Percentiles rank a stretch among this genome's conserved stretches.
phyloP scores from a whole-genome alignment of 2,888 invertebrate genomes.

The Lottia gigantea region DNA sequence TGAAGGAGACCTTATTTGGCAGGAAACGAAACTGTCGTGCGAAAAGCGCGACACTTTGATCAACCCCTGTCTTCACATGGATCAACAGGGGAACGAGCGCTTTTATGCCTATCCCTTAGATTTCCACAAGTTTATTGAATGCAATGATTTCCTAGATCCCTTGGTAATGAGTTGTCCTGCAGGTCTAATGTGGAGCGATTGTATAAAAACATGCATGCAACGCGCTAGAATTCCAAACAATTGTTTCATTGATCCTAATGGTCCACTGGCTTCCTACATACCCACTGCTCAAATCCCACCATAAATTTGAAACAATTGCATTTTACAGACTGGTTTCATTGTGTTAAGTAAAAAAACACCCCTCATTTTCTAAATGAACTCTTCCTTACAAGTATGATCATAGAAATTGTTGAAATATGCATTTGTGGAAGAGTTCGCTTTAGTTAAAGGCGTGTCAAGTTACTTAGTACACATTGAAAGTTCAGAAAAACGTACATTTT shows the following conservation, averaged over 20 bases:
- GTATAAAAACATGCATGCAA: conserved; percentile 29
- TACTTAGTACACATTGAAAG: no score
- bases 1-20: conserved; percentile 30
- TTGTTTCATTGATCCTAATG: background rate
- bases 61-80: background rate
- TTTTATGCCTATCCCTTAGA: conserved; percentile 38
- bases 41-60: background rate
- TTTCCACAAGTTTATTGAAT: conserved; percentile 40
- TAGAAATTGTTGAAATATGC: no score
- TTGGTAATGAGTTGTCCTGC: conserved; percentile 12
- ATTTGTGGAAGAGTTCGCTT: no score
- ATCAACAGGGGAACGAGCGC: conserved; percentile 7
- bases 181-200: conserved; percentile 15
- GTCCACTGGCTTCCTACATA: background rate
- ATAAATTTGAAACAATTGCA: no score
- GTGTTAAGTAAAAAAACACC: no score
- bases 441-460: no score
- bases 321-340: no score
- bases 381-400: no score
- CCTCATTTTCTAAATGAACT: no score
- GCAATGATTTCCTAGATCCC: conserved; percentile 32
- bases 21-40: background rate
- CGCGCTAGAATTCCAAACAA: background rate
- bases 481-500: no score
- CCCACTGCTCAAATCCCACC: background rate